Base-by-base conservation (phyloP, 2,113 vertebrate species). In the Anarhynchus alexandrinus region DNA sequence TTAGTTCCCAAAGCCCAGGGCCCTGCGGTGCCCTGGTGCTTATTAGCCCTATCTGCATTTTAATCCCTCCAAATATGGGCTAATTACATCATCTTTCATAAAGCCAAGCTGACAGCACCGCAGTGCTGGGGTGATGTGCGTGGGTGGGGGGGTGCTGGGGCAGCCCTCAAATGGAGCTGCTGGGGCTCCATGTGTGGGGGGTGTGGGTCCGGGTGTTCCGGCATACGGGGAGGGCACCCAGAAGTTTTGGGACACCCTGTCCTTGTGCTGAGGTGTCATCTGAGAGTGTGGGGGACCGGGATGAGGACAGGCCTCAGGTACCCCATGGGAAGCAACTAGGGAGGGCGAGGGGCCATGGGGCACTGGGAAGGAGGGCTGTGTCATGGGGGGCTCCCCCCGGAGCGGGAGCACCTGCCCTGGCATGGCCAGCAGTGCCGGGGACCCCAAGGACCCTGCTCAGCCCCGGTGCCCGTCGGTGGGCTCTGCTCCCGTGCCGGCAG, bases 41-140 rank as follows among this genome's bases (percentile, higher is more conserved):
- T 32, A 1, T 93, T 91, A 90, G 77, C 89, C 73, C 61, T 22
- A 71, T 89, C 95, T 96, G 88, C 88, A 47, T 94, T 91, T 94
- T 92, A 97, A 97, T 91, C 83, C 93, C 86, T 78, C 72, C 57
- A 36, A 89, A 83, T 25, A 69, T 7, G 49, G 38, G 92, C 52
- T 94, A 67, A 73, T 95, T 79, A 55, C 85, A 69, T 73, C 91
- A 70, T 57, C 76, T 45, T 3, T 4, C 69, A 8, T 15, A 19
- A 54, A 80, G 49, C 72, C 1, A 12, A 52, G 26, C 45, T 32
- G 73, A 30, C 30, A 40, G 76, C 32, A 30, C 29, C 38, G 76
- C 32, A 9, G 72, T 5, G 11, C 15, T 3, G 32, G 32, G 54
- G 59, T 23, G 51, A 26, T 15, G 59, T 3, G 17, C 2, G 5